These are phyloP conservation scores for Diabrotica balteata DNA, from an alignment of 2,888 invertebrate species.

Conservation along the genomic window DNA sequence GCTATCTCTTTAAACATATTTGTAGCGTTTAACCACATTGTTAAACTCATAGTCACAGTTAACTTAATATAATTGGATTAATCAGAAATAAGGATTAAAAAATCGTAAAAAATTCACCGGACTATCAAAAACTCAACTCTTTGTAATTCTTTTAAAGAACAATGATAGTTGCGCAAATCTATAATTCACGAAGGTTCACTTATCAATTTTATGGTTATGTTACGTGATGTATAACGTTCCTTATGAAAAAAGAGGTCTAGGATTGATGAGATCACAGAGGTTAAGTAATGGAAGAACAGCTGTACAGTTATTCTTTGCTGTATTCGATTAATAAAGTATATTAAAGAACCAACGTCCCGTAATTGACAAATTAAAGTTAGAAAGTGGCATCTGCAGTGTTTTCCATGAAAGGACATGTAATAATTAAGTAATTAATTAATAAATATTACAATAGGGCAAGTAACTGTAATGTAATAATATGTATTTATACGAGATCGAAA, in stretches of 20 bases:
- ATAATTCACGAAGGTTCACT: neutral
- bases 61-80: too few species aligned
- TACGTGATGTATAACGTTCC: slow-evolving; percentile 2
- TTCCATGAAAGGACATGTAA: slow-evolving; percentile 1
- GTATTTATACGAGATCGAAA: too few species aligned
- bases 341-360: neutral
- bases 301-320: slow-evolving; percentile 6
- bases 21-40: too few species aligned
- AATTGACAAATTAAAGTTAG: slow-evolving; percentile 10
- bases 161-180: neutral
- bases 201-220: slow-evolving; percentile 6
- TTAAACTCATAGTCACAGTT: too few species aligned
- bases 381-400: slow-evolving; percentile 7
- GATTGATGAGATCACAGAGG: slow-evolving; percentile 11
- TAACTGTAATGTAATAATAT: too few species aligned
- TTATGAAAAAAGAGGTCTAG: slow-evolving; percentile 10
- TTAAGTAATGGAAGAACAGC: slow-evolving; percentile 12
- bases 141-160: neutral
- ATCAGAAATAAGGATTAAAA: too few species aligned
- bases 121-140: neutral
- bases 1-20: too few species aligned
- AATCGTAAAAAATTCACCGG: too few species aligned
- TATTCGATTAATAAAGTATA: neutral
- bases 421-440: too few species aligned
- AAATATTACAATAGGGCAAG: too few species aligned